A percentile compares a stretch with the other conserved stretches of the same genome.
Evolutionary conservation across 2,888 invertebrate genomes (phyloP).

Genomic region (Auanema freiburgensis): DNA sequence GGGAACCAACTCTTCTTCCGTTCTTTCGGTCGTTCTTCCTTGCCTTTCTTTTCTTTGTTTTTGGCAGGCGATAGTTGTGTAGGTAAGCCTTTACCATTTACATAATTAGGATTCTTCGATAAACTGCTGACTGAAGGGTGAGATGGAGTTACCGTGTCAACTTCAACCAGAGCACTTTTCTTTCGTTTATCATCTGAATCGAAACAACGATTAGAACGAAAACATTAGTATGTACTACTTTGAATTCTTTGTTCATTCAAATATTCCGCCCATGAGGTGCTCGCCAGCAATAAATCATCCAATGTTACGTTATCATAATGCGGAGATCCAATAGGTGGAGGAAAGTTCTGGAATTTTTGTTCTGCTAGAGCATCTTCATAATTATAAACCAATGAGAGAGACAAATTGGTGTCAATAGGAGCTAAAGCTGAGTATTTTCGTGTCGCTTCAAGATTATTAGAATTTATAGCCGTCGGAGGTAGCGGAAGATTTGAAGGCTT

Average conservation of each 20-base stretch:
- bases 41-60: neutral
- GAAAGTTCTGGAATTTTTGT: neutral
- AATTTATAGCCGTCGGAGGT: too few relatives aligned
- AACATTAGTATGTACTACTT: neutral
- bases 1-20: neutral
- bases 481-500: too few relatives aligned
- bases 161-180: neutral
- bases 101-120: too few relatives aligned
- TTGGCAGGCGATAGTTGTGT: too few relatives aligned
- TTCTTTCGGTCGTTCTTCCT: neutral
- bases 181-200: slow-evolving; percentile 2
- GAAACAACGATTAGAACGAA: neutral
- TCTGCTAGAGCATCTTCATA: too few relatives aligned
- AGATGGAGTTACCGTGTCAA: too few relatives aligned
- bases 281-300: slow-evolving; percentile 20
- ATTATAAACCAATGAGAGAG: too few relatives aligned
- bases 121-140: too few relatives aligned
- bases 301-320: slow-evolving; percentile 19
- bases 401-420: too few relatives aligned
- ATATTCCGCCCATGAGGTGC: slow-evolving; percentile 25
- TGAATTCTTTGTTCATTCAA: slow-evolving; percentile 10
- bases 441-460: too few relatives aligned
- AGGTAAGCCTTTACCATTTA: too few relatives aligned
- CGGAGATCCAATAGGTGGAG: slow-evolving; percentile 12
- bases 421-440: too few relatives aligned